These are phyloP conservation scores for Phoxinus dragarum DNA, from an alignment of 2,797 vertebrate genomes.

Conservation along the genomic window DNA sequence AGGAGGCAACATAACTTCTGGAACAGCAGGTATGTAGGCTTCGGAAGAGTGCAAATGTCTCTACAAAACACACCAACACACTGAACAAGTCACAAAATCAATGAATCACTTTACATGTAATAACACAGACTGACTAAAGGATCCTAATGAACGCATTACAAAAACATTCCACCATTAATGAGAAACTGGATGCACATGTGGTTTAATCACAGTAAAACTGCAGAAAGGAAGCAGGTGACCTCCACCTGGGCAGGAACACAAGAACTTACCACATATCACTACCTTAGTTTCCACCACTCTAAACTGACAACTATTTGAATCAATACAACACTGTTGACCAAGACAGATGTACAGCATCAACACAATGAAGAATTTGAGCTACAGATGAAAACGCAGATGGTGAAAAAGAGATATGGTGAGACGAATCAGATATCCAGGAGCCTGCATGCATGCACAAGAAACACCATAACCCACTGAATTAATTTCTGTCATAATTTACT, in stretches of 20 bases:
- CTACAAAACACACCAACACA: neutral
- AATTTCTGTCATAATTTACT: neutral
- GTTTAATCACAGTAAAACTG: conserved; percentile 24
- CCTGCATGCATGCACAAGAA: neutral
- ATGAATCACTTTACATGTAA: conserved; percentile 26
- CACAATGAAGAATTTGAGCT: neutral
- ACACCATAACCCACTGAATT: neutral
- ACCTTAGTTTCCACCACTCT: neutral
- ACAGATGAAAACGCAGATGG: neutral
- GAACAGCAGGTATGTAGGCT: neutral
- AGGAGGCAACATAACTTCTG: neutral
- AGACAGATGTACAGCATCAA: neutral
- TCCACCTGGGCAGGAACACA: conserved; percentile 7
- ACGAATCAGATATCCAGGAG: conserved; percentile 19
- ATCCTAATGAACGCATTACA: conserved; percentile 15
- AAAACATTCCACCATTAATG: conserved; percentile 19
- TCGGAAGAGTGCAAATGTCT: neutral
- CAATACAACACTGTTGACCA: neutral
- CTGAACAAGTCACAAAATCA: neutral
- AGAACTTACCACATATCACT: neutral
- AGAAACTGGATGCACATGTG: conserved; percentile 33
- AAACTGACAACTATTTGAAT: neutral
- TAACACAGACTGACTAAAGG: neutral
- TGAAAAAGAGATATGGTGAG: neutral
- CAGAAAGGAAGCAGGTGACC: conserved; percentile 37